phyloP scores from a whole-genome alignment of 2,888 invertebrate genomes.

The Trimorus sp. region DNA sequence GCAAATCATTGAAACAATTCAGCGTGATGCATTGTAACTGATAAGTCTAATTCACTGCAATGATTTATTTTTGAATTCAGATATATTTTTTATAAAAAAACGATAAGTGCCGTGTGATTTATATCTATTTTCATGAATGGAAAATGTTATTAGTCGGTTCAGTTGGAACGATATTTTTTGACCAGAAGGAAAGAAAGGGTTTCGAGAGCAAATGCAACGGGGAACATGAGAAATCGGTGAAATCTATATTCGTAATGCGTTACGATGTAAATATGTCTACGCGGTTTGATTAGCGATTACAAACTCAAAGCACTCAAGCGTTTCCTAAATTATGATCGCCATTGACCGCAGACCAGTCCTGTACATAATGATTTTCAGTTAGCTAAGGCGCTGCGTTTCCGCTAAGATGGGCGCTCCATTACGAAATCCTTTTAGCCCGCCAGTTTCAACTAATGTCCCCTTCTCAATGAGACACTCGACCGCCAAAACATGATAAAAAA shows the following conservation, averaged over 20 bases:
- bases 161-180: conserved; percentile 35
- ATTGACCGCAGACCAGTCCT: background rate
- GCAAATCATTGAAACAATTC: too few species aligned
- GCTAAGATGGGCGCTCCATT: conserved; percentile 3
- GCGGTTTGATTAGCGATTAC: conserved; percentile 19
- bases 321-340: background rate
- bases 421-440: conserved; percentile 33
- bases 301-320: background rate
- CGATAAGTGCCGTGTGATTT: conserved; percentile 33
- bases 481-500: conserved; percentile 24
- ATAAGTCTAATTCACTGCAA: too few species aligned
- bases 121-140: conserved; percentile 38
- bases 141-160: conserved; percentile 25
- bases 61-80: conserved; percentile 45
- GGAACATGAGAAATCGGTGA: background rate
- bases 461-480: conserved; percentile 25
- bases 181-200: conserved; percentile 9
- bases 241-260: conserved; percentile 26
- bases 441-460: conserved; percentile 24
- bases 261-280: conserved; percentile 41
- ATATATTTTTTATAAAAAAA: conserved; percentile 46
- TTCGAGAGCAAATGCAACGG: too few species aligned
- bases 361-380: conserved; percentile 27
- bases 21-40: too few species aligned
- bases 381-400: background rate